Evolutionary conservation across 2,797 vertebrate genomes (phyloP), one percentile per base, ranked within the genome.

Genomic region (Danio albolineatus): DNA sequence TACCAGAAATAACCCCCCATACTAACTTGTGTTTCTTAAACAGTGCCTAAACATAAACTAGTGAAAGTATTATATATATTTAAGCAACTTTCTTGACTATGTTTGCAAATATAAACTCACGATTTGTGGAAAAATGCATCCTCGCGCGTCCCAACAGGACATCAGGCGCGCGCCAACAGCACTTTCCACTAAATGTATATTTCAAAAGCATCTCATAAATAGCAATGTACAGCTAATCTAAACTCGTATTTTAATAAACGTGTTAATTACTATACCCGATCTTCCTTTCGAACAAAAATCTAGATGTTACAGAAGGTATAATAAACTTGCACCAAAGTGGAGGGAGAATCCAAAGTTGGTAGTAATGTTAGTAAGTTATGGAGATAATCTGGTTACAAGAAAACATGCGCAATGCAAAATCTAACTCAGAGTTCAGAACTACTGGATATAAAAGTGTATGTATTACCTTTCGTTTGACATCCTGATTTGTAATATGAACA

Each of bases 381-480:
- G 44, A 73, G 59, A 39, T 48, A 2, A 7, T 38, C 1, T n/a
- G n/a, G 64, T 17, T 38, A 54, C 5, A 39, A 2, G 10, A 8
- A 51, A 51, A 51, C 2, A 41, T 1, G 6, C 13, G 16, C 2
- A 17, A 48, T 16, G 12, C 8, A 56, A 36, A 54, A 38, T 0
- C 5, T 12, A 39, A 38, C 17, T 21, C 17, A 16, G 17, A n/a
- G 14, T 19, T 28, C 0, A 36, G 17, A 0, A 21, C 21, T 17
- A 7, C 1, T 5, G 1, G 28, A n/a, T 51, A 6, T 28, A 46
- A 10, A 14, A 2, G 10, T 4, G 8, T 1, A 21, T 53, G 28
- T 16, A 19, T 78, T 83, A 86, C 85, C 85, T 76, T 14, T 83
- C 85, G 10, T 19, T 17, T 38, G 83, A n/a, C 85, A 86, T 48